phyloP scores from a whole-genome alignment of 2,888 invertebrate species.

The Coelinius sp. region DNA sequence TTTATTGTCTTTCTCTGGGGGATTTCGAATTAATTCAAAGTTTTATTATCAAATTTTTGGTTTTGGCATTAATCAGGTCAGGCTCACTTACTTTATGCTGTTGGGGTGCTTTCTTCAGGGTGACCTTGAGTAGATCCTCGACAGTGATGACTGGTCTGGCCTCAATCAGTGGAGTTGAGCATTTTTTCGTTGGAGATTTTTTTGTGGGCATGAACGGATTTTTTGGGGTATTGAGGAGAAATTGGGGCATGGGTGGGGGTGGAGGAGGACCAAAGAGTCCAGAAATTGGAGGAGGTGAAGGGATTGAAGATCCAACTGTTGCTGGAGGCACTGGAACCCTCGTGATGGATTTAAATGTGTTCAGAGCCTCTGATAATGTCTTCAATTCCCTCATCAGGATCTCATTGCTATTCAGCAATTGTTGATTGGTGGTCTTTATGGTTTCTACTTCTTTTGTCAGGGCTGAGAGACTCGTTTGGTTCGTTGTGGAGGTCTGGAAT shows the following conservation, averaged over 20 bases:
- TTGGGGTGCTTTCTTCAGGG: constrained; percentile 63
- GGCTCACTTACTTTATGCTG: constrained; percentile 52
- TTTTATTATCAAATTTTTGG: too few species aligned
- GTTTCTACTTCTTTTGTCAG: constrained; percentile 52
- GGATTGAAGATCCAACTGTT: constrained; percentile 36
- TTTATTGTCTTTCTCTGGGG: neutral
- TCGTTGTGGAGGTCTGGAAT: constrained; percentile 51
- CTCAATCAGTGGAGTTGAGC: constrained; percentile 53
- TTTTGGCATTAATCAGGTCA: neutral
- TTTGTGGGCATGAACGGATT: constrained; percentile 48
- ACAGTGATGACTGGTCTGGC: constrained; percentile 65
- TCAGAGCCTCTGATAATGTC: constrained; percentile 47
- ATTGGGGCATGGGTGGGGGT: constrained; percentile 40
- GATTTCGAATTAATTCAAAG: neutral
- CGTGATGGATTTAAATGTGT: constrained; percentile 41
- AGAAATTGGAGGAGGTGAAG: constrained; percentile 43
- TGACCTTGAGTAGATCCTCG: constrained; percentile 67
- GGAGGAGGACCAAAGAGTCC: constrained; percentile 37
- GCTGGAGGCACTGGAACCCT: neutral
- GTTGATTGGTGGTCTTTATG: constrained; percentile 49
- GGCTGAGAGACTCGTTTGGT: constrained; percentile 46
- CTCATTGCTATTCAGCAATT: constrained; percentile 52
- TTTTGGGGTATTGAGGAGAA: constrained; percentile 47
- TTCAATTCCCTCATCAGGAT: constrained; percentile 53
- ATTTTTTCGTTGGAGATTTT: constrained; percentile 54